Evolutionary conservation across 2,113 vertebrate species (phyloP), one percentile per base, ranked within the genome.

Genomic region (Nothocercus julius): DNA sequence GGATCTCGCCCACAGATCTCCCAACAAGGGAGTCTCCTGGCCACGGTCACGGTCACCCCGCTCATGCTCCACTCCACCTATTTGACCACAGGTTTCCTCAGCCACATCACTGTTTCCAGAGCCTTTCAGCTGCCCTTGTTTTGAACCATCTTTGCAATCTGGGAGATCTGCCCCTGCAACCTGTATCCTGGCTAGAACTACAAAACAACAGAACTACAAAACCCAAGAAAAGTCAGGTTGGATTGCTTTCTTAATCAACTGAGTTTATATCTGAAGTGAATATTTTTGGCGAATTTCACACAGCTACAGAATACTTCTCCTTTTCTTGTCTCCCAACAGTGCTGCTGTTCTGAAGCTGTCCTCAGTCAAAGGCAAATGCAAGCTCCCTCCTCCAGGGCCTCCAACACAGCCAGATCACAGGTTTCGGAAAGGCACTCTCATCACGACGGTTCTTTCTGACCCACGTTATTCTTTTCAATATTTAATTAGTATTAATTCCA

Each of bases 41-140:
- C 38, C 44, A 30, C 5, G 3, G 3, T 5, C 44, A 30, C 5
- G 3, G 3, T 5, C n/a, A 44, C 68, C 72, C 18, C 0, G 1
- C 2, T 45, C 21, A 5, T 38, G 49, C 68, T 75, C 22, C 0
- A 1, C 2, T 45, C 21, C 62, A 34, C 4, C 32, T 3, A 28
- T 54, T n/a, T 24, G 56, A 36, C 42, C 85, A 17, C 0, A 1
- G 44, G 27, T 21, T 81, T 74, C 59, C 53, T 54, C 44, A 73
- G 16, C n/a, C 28, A 42, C 2, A 1, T 24, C 28, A 66, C 38
- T 18, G 5, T 54, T 61, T 49, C 42, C 63, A 80, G 74, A 49
- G 14, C 44, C 1, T 5, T 34, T 13, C 56, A 56, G 34, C 66
- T 89, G 76, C 72, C 81, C 77, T 85, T 42, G 28, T 34, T 86